Conservation (phyloP, 37 sponge, comb jelly and placozoan genomes). For the Axinella damicornis region DNA sequence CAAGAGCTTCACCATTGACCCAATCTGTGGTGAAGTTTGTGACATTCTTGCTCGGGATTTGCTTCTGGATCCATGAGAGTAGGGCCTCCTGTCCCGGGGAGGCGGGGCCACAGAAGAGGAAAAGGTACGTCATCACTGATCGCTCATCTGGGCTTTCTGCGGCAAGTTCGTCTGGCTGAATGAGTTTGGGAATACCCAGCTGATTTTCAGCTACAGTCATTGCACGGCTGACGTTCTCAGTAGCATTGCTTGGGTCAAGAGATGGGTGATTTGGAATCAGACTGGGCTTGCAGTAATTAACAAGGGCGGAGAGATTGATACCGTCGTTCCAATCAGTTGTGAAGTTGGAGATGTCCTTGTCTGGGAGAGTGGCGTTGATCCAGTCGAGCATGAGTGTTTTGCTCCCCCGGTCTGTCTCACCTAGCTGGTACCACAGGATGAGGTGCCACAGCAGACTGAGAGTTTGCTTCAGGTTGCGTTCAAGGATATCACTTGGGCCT, state of each 20-base stretch:
- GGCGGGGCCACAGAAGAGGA: conserved; percentile 76
- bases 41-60: conserved; percentile 56
- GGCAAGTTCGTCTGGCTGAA: conserved; percentile 52
- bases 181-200: conserved; percentile 68
- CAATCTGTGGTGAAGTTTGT: conserved; percentile 78
- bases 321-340: conserved; percentile 86
- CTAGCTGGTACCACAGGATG: conserved; percentile 66
- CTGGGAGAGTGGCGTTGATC: conserved; percentile 62
- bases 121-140: conserved; percentile 83
- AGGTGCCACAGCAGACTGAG: conserved; percentile 77
- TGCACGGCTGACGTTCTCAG: conserved; percentile 57
- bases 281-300: conserved; percentile 78
- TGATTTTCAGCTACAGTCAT: conserved; percentile 77
- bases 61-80: conserved; percentile 75
- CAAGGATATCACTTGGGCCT: conserved; percentile 68
- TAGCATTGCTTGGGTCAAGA: conserved; percentile 36
- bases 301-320: conserved; percentile 53
- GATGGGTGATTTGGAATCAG: conserved; percentile 60
- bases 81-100: conserved; percentile 70
- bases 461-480: conserved; percentile 54
- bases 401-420: neutral
- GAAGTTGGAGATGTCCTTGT: conserved; percentile 53
- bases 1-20: conserved; percentile 74
- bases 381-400: conserved; percentile 73
- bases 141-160: conserved; percentile 76